Percentiles rank a stretch among this genome's conserved stretches.
Conservation (phyloP, 2,797 vertebrate genomes). For the Simalia tracyae region DNA sequence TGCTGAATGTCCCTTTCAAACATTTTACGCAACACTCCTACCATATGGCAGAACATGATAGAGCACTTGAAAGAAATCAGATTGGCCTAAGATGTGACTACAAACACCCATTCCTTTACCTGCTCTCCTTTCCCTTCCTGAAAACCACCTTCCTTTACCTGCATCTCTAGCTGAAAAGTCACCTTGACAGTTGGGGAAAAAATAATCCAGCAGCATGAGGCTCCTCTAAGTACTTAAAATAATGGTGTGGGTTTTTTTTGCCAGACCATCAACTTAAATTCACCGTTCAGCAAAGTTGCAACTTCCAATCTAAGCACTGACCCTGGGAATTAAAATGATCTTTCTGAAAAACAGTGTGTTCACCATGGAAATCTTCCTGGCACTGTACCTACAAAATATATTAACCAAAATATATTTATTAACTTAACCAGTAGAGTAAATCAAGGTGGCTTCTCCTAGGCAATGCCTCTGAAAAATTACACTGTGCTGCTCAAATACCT, state of each 20-base stretch:
- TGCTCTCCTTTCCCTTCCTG: neutral
- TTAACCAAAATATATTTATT: neutral
- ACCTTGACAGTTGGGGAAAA: neutral
- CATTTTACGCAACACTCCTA: neutral
- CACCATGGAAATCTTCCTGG: constrained; percentile 30
- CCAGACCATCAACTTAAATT: constrained; percentile 58
- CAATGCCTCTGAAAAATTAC: neutral
- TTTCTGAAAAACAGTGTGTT: constrained; percentile 31
- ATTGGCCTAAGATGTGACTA: neutral
- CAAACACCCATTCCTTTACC: neutral
- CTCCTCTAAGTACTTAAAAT: constrained; percentile 38
- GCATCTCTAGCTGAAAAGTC: constrained; percentile 1
- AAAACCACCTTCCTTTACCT: neutral
- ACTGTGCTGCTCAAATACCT: constrained; percentile 13
- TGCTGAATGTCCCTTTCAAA: neutral
- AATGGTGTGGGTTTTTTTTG: constrained; percentile 31
- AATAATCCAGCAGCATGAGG: neutral
- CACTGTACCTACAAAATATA: constrained; percentile 19
- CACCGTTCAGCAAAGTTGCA: constrained; percentile 52
- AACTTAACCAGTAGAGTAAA: constrained; percentile 28
- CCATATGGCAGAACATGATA: neutral
- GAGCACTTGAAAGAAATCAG: neutral
- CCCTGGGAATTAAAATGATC: constrained; percentile 43
- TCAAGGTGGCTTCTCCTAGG: constrained; percentile 26
- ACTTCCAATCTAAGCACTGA: constrained; percentile 50